Conservation (phyloP, 1,140 invertebrate species). For the Contarinia nasturtii region DNA sequence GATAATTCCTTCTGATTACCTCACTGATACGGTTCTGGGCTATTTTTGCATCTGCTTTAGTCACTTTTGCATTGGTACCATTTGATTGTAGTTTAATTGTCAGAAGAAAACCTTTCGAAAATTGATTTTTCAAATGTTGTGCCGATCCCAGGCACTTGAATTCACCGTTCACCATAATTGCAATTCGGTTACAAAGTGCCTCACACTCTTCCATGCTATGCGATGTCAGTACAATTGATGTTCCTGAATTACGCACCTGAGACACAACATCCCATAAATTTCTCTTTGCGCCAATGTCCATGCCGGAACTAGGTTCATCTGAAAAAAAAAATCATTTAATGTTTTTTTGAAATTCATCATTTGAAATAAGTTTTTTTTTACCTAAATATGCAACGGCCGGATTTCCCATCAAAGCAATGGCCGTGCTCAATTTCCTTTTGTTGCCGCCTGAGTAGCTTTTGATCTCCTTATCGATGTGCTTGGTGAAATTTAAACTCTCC, state of each 20-base stretch:
- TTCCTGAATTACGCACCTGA: slow-evolving; percentile 36
- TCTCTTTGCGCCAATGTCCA: slow-evolving; percentile 66
- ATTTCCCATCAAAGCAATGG: slow-evolving; percentile 79
- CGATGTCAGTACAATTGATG: slow-evolving; percentile 49
- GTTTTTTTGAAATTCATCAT: no score
- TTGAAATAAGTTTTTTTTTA: no score
- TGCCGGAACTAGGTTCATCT: slow-evolving; percentile 21
- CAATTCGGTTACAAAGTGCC: slow-evolving; percentile 55
- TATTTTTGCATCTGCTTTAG: no score
- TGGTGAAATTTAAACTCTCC: slow-evolving; percentile 23
- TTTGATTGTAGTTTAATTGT: slow-evolving; percentile 3
- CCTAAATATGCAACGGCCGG: slow-evolving; percentile 57
- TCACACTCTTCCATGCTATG: slow-evolving; percentile 71
- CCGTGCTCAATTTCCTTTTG: slow-evolving; percentile 85
- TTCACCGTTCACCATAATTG: slow-evolving; percentile 66
- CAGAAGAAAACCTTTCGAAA: slow-evolving; percentile 35
- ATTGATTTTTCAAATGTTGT: slow-evolving; percentile 43
- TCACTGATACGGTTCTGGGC: no score
- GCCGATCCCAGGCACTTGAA: slow-evolving; percentile 41
- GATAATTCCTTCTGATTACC: no score
- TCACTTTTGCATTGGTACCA: no score
- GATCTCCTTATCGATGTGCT: slow-evolving; percentile 29
- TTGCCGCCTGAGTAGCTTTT: slow-evolving; percentile 74
- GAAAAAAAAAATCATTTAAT: no score
- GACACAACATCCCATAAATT: slow-evolving; percentile 56